Evolutionary conservation across 2,888 invertebrate genomes (phyloP).

Genomic region (Glyphotaelius pellucidus): DNA sequence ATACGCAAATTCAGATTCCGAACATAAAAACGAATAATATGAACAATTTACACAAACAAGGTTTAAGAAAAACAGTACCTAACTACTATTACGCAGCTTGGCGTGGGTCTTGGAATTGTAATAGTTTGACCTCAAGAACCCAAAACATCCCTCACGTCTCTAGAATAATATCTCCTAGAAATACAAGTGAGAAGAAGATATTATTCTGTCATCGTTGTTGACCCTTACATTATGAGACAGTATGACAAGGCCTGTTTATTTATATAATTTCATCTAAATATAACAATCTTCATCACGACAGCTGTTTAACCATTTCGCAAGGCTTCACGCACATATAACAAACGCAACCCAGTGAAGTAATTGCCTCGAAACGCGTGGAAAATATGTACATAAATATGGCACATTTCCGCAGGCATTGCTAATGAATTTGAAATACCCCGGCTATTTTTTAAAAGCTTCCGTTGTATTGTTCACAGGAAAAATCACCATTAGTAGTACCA

Average conservation of each 20-base stretch:
- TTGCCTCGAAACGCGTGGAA: background rate
- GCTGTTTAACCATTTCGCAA: background rate
- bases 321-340: background rate
- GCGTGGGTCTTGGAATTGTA: background rate
- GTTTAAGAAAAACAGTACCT: background rate
- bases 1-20: too few relatives aligned
- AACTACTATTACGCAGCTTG: too few relatives aligned
- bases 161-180: background rate
- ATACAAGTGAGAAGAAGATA: background rate
- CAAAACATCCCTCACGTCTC: background rate
- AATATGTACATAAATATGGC: background rate
- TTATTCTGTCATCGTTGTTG: background rate
- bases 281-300: background rate
- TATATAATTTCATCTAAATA: background rate
- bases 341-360: background rate
- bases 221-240: background rate
- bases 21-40: background rate
- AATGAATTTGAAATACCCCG: background rate
- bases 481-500: constrained; percentile 84
- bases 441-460: background rate
- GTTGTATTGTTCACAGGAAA: constrained; percentile 79
- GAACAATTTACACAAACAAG: background rate
- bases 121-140: background rate
- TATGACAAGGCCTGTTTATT: background rate
- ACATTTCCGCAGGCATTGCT: background rate